Evolutionary conservation across 2,797 vertebrate species (phyloP), one percentile per base, ranked within the genome.

Genomic region (Pipistrellus kuhlii): DNA sequence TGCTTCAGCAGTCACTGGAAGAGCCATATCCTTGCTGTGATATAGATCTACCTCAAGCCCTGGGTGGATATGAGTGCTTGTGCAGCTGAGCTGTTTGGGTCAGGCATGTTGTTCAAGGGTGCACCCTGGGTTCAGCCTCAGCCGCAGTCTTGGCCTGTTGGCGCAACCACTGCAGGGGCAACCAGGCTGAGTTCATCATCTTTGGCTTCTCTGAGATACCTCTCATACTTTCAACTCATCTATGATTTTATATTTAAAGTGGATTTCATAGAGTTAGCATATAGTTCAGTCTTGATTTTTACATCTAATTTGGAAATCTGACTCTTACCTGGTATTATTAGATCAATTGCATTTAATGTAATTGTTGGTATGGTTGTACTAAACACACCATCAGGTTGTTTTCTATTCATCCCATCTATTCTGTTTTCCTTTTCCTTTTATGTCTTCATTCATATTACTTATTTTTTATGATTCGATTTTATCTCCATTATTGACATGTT

Each of bases 1-100:
- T 88, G 44, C 30, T 64, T 83, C 18, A 13, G 10, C 23, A 55
- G 35, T n/a, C 78, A 38, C 35, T 0, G 2, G n/a, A 57, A 85
- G 76, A 35, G 8, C 38, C 48, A 18, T 32, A 5, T 41, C 21
- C n/a, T 86, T 6, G 0, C 48, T 3, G 13, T 18, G 73, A 12
- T 44, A 44, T n/a, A 62, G 48, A n/a, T 30, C 82, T 20, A 25
- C 15, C 11, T 7, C 41, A 32, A 51, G 35, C 20, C 99, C 99
- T 94, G 32, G 95, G 27, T 30, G 92, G 94, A 32, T 44, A 1
- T 11, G 38, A 71, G 25, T 10, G 15, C n/a, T 11, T 71, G 5
- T 66, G 64, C 35, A 66, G 30, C 21, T 2, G 2, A 44, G 80
- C 2, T 81, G 8, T 66, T n/a, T n/a, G 68, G 20, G 15, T 48